Percentiles rank a stretch among this genome's conserved stretches.
phyloP scores from a whole-genome alignment of 1,140 invertebrate species.

The Laodelphax striatellus region DNA sequence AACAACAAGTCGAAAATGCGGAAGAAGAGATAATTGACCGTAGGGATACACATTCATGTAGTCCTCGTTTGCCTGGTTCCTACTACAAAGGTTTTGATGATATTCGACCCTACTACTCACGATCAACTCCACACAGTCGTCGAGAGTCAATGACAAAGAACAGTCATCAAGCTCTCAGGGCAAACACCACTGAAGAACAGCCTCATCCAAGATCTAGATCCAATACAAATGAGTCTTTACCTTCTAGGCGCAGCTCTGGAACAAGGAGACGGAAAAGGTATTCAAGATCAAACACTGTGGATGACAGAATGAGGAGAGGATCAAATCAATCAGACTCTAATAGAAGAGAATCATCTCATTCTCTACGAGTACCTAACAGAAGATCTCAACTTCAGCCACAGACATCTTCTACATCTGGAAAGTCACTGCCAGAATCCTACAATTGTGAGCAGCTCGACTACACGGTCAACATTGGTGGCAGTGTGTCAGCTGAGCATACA shows the following conservation, averaged over 20 bases:
- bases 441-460: neutral
- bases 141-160: constrained; percentile 10
- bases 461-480: neutral
- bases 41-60: constrained; percentile 17
- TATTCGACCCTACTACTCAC: constrained; percentile 11
- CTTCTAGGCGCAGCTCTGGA: neutral
- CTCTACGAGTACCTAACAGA: neutral
- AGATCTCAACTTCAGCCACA: neutral
- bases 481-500: neutral
- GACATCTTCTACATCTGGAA: neutral
- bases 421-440: neutral
- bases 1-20: constrained; percentile 49
- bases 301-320: constrained; percentile 5
- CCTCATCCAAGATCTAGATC: constrained; percentile 6
- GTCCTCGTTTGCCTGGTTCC: constrained; percentile 9
- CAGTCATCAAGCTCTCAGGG: neutral
- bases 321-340: constrained; percentile 5
- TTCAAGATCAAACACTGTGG: constrained; percentile 10
- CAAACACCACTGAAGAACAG: constrained; percentile 4
- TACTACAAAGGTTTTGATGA: constrained; percentile 8
- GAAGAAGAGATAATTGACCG: constrained; percentile 31
- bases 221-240: constrained; percentile 8
- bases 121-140: constrained; percentile 13
- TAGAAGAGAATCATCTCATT: constrained; percentile 1
- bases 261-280: constrained; percentile 6